Base-by-base conservation (phyloP, 2,888 invertebrate species). In the Drosophila subquinaria region DNA sequence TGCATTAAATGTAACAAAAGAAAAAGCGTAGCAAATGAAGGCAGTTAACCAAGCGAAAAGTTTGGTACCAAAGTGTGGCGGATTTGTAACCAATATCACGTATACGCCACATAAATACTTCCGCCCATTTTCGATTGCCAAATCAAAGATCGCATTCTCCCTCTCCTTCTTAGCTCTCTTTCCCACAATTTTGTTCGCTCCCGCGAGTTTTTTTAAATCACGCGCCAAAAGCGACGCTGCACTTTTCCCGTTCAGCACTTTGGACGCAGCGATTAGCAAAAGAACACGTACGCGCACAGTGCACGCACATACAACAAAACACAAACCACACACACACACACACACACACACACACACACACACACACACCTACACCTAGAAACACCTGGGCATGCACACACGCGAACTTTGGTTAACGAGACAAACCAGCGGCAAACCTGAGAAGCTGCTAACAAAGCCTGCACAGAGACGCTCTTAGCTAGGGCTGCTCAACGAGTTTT, bases 241-340 rank as follows among this genome's bases (percentile, higher is more conserved):
- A 88, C 27, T 55, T 65, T 63, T 66, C 36, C 52, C 52, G 38
- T 70, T 74, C 70, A 63, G 52, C 68, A 81, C 62, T 76, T 76
- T 85, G 79, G 82, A 89, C 68, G 79, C 69, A 59, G 57, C 88
- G 90, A 84, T 84, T 89, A 84, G 88, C 86, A 70, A 88, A 85
- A 89, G 82, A 72, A 84, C 90, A 84, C 90, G 84, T 84, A 89
- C 79, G 43, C 4, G 40, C 40, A 40, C 30, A 27, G n/a, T n/a
- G n/a, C 38, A 67, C 50, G 45, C 30, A 61, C 30, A 40, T 42
- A 17, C 48, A 35, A 30, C 43, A 40, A 23, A 45, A 45, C 23
- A 45, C 13, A 45, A n/a, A n/a, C n/a, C 17, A 20, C 38, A 38
- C 38, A n/a, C 13, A 13, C 36, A 36, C 13, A 36, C 36, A 36